These are phyloP conservation scores for Abrostola triplasia DNA, from an alignment of 2,888 invertebrate species.

Conservation along the genomic window DNA sequence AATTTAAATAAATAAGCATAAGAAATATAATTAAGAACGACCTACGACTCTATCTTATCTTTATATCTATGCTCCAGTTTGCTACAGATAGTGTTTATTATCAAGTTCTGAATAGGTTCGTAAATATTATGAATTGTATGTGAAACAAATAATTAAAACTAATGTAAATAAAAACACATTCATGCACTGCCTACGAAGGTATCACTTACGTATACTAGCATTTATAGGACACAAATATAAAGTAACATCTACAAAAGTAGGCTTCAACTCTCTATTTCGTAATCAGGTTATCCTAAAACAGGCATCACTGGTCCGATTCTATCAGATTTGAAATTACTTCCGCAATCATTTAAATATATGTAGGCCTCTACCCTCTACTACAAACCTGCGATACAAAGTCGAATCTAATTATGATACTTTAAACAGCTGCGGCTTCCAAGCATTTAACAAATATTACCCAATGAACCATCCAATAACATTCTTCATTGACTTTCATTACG, in stretches of 20 bases:
- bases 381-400: conserved; percentile 38
- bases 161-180: not conserved
- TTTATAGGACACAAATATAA: not conserved
- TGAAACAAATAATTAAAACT: conserved; percentile 5
- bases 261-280: conserved; percentile 33
- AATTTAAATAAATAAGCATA: conserved; percentile 10
- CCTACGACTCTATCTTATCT: conserved; percentile 68
- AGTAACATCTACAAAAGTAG: not conserved
- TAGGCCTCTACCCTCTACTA: conserved; percentile 29
- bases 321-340: conserved; percentile 54
- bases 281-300: conserved; percentile 46
- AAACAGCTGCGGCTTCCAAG: conserved; percentile 30
- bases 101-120: conserved; percentile 54
- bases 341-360: conserved; percentile 57
- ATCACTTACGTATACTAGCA: not conserved
- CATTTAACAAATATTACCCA: conserved; percentile 12
- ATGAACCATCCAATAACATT: conserved; percentile 1
- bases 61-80: conserved; percentile 71
- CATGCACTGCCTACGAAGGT: no score
- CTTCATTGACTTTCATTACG: conserved; percentile 6
- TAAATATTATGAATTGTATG: conserved; percentile 36
- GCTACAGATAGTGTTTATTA: conserved; percentile 71
- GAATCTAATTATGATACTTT: conserved; percentile 40
- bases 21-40: conserved; percentile 59
- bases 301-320: conserved; percentile 44